Evolutionary conservation across 1,140 invertebrate species (phyloP).

Genomic region (Drosophila ambigua): DNA sequence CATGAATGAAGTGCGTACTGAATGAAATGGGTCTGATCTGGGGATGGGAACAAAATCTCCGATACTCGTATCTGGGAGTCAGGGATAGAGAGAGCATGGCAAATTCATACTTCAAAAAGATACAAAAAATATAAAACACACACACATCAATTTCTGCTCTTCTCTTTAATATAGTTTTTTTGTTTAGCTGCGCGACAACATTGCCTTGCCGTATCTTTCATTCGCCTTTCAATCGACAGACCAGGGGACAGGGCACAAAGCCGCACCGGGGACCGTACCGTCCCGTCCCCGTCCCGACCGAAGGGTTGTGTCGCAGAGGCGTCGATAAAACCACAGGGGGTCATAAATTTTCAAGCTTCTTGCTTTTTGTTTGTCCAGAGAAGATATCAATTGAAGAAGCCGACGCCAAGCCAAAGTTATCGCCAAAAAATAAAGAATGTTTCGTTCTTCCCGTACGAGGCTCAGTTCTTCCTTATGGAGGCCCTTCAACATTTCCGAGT

Average conservation of each 20-base stretch:
- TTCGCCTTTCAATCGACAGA: conserved; percentile 66
- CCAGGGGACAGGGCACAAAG: conserved; percentile 19
- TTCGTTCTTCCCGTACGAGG: conserved; percentile 16
- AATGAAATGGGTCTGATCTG: conserved; percentile 74
- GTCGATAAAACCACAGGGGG: conserved; percentile 79
- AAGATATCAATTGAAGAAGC: conserved; percentile 72
- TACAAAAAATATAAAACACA: conserved; percentile 11
- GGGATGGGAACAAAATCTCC: conserved; percentile 35
- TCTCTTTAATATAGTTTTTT: conserved; percentile 44
- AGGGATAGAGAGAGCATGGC: conserved; percentile 13
- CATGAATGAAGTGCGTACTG: conserved; percentile 72
- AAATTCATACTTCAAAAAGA: conserved; percentile 46
- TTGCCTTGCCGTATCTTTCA: conserved; percentile 57
- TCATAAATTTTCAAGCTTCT: conserved; percentile 81
- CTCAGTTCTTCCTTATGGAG: conserved; percentile 22
- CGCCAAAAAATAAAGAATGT: conserved; percentile 71
- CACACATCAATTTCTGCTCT: conserved; percentile 5
- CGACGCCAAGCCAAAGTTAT: conserved; percentile 64
- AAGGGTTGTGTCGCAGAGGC: conserved; percentile 58
- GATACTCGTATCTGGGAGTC: conserved; percentile 16
- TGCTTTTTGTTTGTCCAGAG: conserved; percentile 64
- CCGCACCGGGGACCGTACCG: conserved; percentile 22
- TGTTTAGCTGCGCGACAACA: conserved; percentile 41
- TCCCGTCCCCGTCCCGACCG: neutral
- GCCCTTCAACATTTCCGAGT: conserved; percentile 47